These are phyloP conservation scores for Pseudolaguvia tuberculata DNA, from an alignment of 2,113 vertebrate species.

Conservation along the genomic window DNA sequence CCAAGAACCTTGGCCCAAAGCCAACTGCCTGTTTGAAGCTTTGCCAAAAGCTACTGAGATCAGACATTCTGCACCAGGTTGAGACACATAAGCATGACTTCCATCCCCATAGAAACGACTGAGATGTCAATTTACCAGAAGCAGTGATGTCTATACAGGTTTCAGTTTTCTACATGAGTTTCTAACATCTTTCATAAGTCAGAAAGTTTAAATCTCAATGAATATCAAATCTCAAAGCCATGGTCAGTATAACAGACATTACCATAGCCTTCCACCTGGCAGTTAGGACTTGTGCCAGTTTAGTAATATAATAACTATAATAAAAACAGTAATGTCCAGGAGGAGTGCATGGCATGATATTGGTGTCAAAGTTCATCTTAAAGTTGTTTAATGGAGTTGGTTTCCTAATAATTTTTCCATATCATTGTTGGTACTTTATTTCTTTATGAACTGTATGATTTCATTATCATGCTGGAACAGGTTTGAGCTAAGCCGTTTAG, in stretches of 20 bases:
- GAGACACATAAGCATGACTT: background rate
- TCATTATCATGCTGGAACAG: background rate
- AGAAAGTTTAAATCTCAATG: too few relatives aligned
- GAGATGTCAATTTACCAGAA: background rate
- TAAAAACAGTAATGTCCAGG: background rate
- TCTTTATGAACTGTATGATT: background rate
- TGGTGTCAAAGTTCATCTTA: background rate
- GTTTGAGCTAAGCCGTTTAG: background rate
- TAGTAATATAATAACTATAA: too few relatives aligned
- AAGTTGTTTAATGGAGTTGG: background rate
- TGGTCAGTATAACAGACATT: background rate
- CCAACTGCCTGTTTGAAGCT: constrained; percentile 39
- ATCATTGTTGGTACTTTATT: background rate
- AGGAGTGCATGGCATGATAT: background rate
- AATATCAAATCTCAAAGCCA: background rate
- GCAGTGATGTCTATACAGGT: background rate
- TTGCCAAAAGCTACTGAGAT: constrained; percentile 34
- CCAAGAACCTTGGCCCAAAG: constrained; percentile 17
- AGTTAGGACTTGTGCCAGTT: background rate
- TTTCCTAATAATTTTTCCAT: background rate
- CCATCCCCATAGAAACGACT: background rate
- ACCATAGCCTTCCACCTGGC: background rate
- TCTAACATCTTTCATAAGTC: background rate
- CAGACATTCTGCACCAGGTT: constrained; percentile 14
- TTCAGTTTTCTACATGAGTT: background rate